Evolutionary conservation across 2,888 invertebrate genomes (phyloP), one percentile per base, ranked within the genome.

Genomic region (Fragum whitleyi): DNA sequence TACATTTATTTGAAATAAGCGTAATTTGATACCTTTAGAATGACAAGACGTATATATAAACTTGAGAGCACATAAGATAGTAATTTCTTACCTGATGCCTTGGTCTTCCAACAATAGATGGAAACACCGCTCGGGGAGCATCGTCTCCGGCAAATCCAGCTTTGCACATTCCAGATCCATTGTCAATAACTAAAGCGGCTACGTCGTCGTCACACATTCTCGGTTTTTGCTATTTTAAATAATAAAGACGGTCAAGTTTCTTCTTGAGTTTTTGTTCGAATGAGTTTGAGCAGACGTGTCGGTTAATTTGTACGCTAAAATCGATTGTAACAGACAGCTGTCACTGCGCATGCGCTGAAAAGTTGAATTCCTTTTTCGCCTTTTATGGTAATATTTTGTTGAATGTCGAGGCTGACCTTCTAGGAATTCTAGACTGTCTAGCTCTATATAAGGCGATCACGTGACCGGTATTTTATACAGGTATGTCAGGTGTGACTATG

Each of bases 161-260:
- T 75, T 91, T 91, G 86, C 90, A 91, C 90, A 91, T 90, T 32
- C 97, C 97, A 93, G 98, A 97, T 81, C 98, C 98, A 95, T 97
- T 96, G 95, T 98, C 98, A 72, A 92, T 90, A 78, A 93, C 92
- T 68, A 93, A 83, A 77, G 93, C 92, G 74, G 92, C 92, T 96
- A 90, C 89, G 62, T 90, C 91, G 53, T 90, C 90, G 80, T 91
- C 90, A 70, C 77, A 76, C 83, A 79, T 83, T 76, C 77, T 77
- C 29, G 9, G 26, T 51, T 32, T 53, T 57, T 61, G 42, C 19
- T 74, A 67, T 47, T 47, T 47, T 9, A 59, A 67, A 19, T 57
- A 57, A n/a, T 21, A 57, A n/a, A 57, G 28, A 29, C 3, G 62
- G 23, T 62, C 62, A 55, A 47, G 47, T 47, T 47, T 47, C 39